A percentile compares a stretch with the other conserved stretches of the same genome.
Evolutionary conservation across 2,797 vertebrate species (phyloP).

Genomic region (Diplodus sargus): DNA sequence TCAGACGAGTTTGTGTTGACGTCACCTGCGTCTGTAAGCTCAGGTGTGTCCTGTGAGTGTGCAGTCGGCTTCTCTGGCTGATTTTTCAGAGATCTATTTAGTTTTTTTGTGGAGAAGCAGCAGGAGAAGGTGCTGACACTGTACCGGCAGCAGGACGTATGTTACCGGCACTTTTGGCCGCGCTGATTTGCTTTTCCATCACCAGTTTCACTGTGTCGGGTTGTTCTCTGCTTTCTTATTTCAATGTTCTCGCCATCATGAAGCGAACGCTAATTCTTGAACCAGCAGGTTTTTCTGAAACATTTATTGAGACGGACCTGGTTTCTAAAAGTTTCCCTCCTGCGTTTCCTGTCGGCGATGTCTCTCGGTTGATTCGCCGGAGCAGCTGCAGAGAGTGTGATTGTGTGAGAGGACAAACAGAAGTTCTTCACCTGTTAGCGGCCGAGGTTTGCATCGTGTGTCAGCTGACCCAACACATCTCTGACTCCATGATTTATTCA

Average conservation of each 20-base stretch:
- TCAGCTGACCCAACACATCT: slow-evolving; percentile 4
- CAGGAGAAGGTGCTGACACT: too few relatives aligned
- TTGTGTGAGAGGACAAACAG: neutral
- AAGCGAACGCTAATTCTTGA: neutral
- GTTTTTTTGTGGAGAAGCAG: too few relatives aligned
- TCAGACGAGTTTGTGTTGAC: neutral
- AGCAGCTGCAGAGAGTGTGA: neutral
- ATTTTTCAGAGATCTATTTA: too few relatives aligned
- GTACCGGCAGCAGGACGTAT: too few relatives aligned
- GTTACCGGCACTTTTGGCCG: too few relatives aligned
- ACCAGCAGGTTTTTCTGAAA: neutral
- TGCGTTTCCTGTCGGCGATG: neutral
- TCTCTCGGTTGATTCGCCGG: neutral
- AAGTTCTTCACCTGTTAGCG: slow-evolving; percentile 9
- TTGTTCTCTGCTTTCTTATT: neutral
- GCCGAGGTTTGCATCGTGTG: neutral
- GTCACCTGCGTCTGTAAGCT: neutral
- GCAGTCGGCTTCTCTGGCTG: too few relatives aligned
- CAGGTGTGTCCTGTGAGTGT: too few relatives aligned
- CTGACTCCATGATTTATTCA: slow-evolving; percentile 16
- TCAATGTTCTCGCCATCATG: neutral
- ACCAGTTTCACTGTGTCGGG: too few relatives aligned
- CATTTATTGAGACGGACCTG: neutral
- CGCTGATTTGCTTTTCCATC: too few relatives aligned
- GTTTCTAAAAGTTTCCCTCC: neutral